Base-by-base conservation (phyloP, 2,113 vertebrate genomes). In the Plecotus auritus region DNA sequence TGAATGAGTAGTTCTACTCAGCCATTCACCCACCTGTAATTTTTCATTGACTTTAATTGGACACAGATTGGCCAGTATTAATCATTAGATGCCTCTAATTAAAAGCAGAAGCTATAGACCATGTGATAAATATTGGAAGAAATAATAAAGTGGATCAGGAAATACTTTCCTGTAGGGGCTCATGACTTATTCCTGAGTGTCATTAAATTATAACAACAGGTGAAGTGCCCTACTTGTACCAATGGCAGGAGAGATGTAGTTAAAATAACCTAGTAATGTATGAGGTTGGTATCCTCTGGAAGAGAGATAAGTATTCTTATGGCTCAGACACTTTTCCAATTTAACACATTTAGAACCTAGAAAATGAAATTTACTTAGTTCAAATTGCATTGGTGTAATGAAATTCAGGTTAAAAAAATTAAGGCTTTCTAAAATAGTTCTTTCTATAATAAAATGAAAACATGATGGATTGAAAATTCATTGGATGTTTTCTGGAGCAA, bases 51-150 rank as follows among this genome's bases (percentile, higher is more conserved):
- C 91, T 87, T 83, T 98, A 98, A 98, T 98, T 97, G 97, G 95
- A 98, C 97, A 97, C 95, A 98, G 98, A 98, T 98, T 98, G 97
- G 87, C 92, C 93, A 96, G 90, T 98, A 96, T 98, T 98, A 98
- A 98, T 98, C 97, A 97, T 98, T 98, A 98, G 90, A 96, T 98
- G 92, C 90, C 88, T 97, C 96, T 98, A 98, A 98, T 98, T 98
- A 98, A 98, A 98, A 98, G 96, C 96, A 97, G 97, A 98, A 98
- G 95, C 97, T 98, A 91, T 96, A 98, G 95, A 98, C 97, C 97
- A 97, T 98, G 92, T 95, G 98, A 98, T 98, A 97, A 97, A 98
- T 98, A 98, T 97, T 98, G 94, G 97, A 98, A 97, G 92, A 98
- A 98, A 98, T 97, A 98, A 98, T 98, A 98, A 97, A 98, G 94